Base-by-base conservation (phyloP, 2,888 invertebrate genomes). In the Epistrophella euchroma region DNA sequence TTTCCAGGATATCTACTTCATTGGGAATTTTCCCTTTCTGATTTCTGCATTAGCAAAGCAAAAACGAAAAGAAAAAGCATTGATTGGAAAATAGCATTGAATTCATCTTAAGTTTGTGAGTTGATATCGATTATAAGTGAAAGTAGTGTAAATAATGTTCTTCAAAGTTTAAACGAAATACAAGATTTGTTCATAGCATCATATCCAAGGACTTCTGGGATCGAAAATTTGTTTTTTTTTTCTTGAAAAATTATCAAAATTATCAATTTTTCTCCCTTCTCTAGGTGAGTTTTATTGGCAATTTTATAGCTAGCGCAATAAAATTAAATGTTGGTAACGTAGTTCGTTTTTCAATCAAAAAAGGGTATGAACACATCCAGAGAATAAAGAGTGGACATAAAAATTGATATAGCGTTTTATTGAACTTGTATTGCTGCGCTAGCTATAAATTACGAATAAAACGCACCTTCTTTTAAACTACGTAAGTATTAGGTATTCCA, bases 71-170 rank as follows among this genome's bases (percentile, higher is more conserved):
- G 1, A 66, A 19, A 50, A 35, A 4, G 35, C 37, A 50, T 52
- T 68, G 68, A 68, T 68, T 50, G 68, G 50, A 68, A 68, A 66
- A 47, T 47, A 32, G 47, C 32, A 50, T 66, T 32, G 19, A 66
- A 35, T 15, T 28, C 19, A 15, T 47, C 60, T 35, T 32, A 35
- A 50, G 19, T 15, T 9, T 50, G 47, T 66, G 50, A 50, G 50
- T 32, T 66, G 45, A 11, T 66, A 17, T 45, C 17, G 32, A 66
- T 32, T 32, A 19, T 28, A 19, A 47, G 6, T 35, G 22, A 32
- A 32, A 4, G 45, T n/a, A 47, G 32, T 66, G 64, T 66, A 15
- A 58, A 22, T 45, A 58, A 58, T 35, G 0, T 52, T 7, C 3
- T 52, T 7, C 1, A 28, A 0, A 25, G 2, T 28, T 3, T 32